These are phyloP conservation scores for Lophotriccus pileatus DNA, from an alignment of 2,797 vertebrate genomes.

Conservation along the genomic window DNA sequence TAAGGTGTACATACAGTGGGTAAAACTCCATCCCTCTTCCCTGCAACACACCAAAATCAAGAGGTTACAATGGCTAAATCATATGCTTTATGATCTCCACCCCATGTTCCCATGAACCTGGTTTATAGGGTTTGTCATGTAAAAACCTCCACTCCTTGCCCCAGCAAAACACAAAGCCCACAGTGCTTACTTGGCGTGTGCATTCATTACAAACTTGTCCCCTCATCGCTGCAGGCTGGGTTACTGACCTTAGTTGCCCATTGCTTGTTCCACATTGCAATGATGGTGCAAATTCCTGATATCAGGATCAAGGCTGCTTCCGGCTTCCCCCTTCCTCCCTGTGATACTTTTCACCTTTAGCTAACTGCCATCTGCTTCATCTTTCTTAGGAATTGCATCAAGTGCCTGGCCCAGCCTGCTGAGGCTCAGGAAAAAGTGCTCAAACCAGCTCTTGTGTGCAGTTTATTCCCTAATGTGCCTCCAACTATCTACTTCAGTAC, in stretches of 20 bases:
- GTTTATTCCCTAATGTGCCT: slow-evolving; percentile 87
- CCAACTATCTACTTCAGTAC: slow-evolving; percentile 94
- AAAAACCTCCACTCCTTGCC: background rate
- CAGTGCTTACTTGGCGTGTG: background rate
- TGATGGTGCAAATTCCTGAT: background rate
- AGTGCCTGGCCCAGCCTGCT: slow-evolving; percentile 73
- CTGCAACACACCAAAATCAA: background rate
- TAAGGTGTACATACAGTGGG: background rate
- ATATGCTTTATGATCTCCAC: background rate
- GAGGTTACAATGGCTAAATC: background rate
- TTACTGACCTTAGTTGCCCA: background rate
- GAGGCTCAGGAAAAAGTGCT: slow-evolving; percentile 77
- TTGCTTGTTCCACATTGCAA: background rate
- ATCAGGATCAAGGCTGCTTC: background rate
- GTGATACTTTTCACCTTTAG: background rate
- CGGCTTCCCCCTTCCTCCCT: background rate
- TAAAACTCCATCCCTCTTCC: background rate
- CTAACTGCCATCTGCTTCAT: background rate
- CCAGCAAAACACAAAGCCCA: background rate
- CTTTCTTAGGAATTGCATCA: slow-evolving; percentile 70
- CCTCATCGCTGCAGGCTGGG: background rate
- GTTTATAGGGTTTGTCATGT: background rate
- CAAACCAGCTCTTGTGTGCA: slow-evolving; percentile 86
- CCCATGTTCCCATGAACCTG: background rate
- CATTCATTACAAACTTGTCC: background rate